These are phyloP conservation scores for Bombus waltoni DNA, from an alignment of 1,140 invertebrate species.

Conservation along the genomic window DNA sequence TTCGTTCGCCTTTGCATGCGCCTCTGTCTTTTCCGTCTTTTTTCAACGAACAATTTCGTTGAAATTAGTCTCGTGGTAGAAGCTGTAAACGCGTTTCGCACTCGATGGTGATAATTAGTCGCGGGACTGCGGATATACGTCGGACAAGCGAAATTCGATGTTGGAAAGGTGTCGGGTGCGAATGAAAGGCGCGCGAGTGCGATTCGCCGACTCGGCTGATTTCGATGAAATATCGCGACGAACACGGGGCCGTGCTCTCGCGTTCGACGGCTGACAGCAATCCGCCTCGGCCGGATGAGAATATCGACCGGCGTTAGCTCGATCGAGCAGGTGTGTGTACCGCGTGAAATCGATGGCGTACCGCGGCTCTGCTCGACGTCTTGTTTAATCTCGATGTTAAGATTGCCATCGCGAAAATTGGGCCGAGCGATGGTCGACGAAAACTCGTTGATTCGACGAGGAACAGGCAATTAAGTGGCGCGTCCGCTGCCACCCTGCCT, in stretches of 20 bases:
- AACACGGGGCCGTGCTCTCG: background rate
- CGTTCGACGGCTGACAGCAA: background rate
- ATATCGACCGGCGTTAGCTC: constrained; percentile 12
- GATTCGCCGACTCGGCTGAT: background rate
- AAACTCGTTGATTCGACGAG: constrained; percentile 3
- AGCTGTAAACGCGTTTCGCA: no score
- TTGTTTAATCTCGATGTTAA: constrained; percentile 36
- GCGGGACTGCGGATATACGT: no score
- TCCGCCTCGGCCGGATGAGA: background rate
- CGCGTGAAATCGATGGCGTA: background rate
- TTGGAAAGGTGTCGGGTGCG: background rate
- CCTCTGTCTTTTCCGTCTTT: background rate
- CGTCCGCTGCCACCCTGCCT: background rate
- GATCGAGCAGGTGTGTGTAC: constrained; percentile 15
- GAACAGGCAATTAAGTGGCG: constrained; percentile 39
- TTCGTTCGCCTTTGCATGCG: background rate
- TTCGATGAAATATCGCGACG: constrained; percentile 35
- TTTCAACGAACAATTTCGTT: background rate
- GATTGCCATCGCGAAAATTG: constrained; percentile 30
- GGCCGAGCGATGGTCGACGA: background rate
- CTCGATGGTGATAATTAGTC: no score
- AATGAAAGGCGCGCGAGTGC: no score
- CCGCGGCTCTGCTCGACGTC: no score
- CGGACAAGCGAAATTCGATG: background rate
- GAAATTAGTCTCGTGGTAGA: background rate